Evolutionary conservation across 2,797 vertebrate species (phyloP), one percentile per base, ranked within the genome.

Genomic region (Morus bassanus): DNA sequence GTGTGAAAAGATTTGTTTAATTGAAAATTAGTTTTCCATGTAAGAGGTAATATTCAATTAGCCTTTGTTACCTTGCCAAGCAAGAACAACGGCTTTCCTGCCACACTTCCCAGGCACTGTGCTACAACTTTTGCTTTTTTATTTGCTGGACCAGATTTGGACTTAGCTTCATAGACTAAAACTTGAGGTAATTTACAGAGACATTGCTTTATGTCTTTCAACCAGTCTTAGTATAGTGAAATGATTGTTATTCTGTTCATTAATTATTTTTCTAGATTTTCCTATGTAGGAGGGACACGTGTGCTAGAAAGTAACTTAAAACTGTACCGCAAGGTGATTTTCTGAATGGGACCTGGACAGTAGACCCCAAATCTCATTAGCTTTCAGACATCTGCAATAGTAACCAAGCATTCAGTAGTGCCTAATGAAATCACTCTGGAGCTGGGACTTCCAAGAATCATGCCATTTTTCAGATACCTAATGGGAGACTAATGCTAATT

Each of bases 211-310:
- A 9, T 22, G 15, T 45, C 57, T 69, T 79, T 45, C 18, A 67
- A 43, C 6, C 10, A 59, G 18, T 18, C 30, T n/a, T 59, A 31
- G 9, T 31, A 48, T 11, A 45, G 25, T 1, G 3, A 59, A 83
- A 18, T 4, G 30, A 17, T 82, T 75, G 37, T 43, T 68, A 7
- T 81, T 51, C 13, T 85, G 14, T 28, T 35, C 3, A 46, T 79
- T 65, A 53, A 31, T 16, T 50, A 69, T 41, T 11, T 76, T 76
- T 61, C 24, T 50, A 31, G 19, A 45, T 72, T 85, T 91, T 57
- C 15, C 45, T 64, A 0, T n/a, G 13, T 13, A 43, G n/a, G 27
- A 78, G 13, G 5, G 10, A 24, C 19, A 21, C 0, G 0, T 37
- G 10, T 60, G 8, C 12, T 30, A 41, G 9, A 73, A 80, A 92